These are phyloP conservation scores for Clitarchus hookeri DNA, from an alignment of 2,888 invertebrate genomes.

Conservation along the genomic window DNA sequence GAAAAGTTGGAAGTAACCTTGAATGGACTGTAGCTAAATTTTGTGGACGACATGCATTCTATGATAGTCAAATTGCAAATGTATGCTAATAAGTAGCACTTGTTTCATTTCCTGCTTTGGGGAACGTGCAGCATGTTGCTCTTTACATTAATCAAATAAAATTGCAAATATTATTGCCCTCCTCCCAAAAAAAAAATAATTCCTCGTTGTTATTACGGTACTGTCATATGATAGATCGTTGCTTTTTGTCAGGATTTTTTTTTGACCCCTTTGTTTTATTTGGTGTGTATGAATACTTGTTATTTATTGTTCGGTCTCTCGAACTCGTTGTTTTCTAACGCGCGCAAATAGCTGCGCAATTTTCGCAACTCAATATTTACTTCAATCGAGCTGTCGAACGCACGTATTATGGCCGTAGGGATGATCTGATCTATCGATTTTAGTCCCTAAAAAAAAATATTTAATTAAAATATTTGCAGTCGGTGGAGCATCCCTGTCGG, in stretches of 20 bases:
- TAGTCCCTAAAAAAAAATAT: neutral
- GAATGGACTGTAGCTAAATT: no score
- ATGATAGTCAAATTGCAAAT: no score
- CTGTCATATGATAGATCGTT: neutral
- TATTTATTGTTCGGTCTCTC: neutral
- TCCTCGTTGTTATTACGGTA: neutral
- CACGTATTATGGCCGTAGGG: constrained; percentile 1
- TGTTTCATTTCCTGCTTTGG: neutral
- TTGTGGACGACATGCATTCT: no score
- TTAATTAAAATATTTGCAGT: neutral
- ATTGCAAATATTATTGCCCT: neutral
- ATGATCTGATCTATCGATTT: neutral
- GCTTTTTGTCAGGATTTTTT: neutral
- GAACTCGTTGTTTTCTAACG: neutral
- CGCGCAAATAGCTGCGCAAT: neutral
- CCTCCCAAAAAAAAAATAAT: neutral
- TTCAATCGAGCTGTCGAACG: neutral
- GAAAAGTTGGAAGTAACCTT: no score
- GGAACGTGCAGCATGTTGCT: neutral
- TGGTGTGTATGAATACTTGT: neutral
- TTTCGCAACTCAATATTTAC: constrained; percentile 9
- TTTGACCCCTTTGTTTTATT: neutral
- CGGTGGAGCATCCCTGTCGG: neutral
- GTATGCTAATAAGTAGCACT: no score
- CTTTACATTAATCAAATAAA: neutral